Conservation (phyloP, 2,888 invertebrate genomes). For the Lumbricus terrestris region DNA sequence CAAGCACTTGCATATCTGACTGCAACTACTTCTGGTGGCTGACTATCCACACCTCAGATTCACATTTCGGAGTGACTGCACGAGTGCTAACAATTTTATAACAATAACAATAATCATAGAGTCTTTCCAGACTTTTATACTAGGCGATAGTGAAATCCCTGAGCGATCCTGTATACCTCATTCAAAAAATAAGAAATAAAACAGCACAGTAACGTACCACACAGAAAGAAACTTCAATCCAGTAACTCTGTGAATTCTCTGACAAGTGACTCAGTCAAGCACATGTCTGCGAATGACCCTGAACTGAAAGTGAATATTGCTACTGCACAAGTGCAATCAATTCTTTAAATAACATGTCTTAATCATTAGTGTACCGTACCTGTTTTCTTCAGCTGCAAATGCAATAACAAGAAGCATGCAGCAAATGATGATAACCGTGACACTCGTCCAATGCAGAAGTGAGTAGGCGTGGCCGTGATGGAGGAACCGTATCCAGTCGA, state of each 20-base stretch:
- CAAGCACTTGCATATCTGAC: too few relatives aligned
- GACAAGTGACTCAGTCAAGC: background rate
- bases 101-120: too few relatives aligned
- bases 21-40: too few relatives aligned
- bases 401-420: background rate
- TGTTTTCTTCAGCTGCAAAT: background rate
- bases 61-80: too few relatives aligned
- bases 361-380: constrained; percentile 12
- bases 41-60: too few relatives aligned
- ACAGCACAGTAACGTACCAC: too few relatives aligned
- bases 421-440: background rate
- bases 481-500: constrained; percentile 11
- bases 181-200: too few relatives aligned
- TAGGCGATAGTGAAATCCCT: too few relatives aligned
- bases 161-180: too few relatives aligned
- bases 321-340: background rate
- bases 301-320: background rate
- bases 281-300: background rate
- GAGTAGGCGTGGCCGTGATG: constrained; percentile 26
- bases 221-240: background rate
- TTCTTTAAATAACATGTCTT: background rate
- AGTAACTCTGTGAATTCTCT: background rate
- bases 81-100: too few relatives aligned
- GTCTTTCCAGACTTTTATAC: too few relatives aligned
- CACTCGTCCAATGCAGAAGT: constrained; percentile 27